Conservation (phyloP, 1,140 invertebrate genomes). For the Solen grandis region DNA sequence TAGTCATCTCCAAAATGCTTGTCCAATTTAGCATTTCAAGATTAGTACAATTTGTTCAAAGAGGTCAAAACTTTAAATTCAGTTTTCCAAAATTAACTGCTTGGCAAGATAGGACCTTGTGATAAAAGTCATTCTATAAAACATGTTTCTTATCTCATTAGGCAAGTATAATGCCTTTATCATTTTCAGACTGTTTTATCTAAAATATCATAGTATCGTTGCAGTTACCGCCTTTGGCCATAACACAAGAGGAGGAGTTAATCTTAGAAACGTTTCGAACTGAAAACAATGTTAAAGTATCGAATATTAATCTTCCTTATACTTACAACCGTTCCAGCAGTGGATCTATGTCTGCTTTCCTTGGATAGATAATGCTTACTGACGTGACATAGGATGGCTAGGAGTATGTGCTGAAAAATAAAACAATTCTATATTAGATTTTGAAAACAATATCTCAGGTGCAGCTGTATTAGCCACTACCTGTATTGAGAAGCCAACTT, state of each 20-base stretch:
- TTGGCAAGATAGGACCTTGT: no score
- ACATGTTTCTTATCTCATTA: no score
- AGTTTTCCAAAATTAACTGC: no score
- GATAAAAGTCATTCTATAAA: no score
- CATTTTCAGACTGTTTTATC: background rate
- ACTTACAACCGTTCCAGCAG: slow-evolving; percentile 13
- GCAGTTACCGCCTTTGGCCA: background rate
- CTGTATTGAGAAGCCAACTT: no score
- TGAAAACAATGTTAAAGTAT: background rate
- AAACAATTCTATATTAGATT: no score
- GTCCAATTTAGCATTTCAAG: no score
- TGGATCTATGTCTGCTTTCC: background rate
- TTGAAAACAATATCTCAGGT: no score
- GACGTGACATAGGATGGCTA: slow-evolving; percentile 4
- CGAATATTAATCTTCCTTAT: background rate
- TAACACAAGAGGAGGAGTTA: background rate
- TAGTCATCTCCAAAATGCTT: no score
- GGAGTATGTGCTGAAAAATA: slow-evolving; percentile 21
- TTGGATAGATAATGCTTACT: slow-evolving; percentile 20
- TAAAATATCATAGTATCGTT: background rate
- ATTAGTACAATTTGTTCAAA: no score
- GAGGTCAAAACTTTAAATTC: no score
- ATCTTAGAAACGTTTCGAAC: background rate
- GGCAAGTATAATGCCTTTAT: background rate
- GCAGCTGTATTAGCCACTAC: no score